These are phyloP conservation scores for Drosophila rubida DNA, from an alignment of 2,888 invertebrate genomes.

Conservation along the genomic window DNA sequence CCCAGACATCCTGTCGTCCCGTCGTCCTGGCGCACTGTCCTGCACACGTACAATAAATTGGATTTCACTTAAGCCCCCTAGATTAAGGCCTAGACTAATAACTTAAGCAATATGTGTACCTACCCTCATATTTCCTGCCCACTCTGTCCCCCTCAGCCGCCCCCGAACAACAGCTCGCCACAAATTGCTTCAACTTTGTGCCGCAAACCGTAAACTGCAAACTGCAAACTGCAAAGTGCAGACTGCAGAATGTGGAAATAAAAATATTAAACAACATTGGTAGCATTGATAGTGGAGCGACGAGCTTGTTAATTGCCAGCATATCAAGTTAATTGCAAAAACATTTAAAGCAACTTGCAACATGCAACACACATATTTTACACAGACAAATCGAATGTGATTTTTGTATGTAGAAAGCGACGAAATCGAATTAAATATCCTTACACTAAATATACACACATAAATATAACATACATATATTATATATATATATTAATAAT, in stretches of 20 bases:
- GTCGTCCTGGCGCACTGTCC: constrained; percentile 13
- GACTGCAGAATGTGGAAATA: constrained; percentile 1
- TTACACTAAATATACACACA: constrained; percentile 6
- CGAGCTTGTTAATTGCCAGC: constrained; percentile 45
- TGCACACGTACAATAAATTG: constrained; percentile 74
- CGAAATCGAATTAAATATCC: constrained; percentile 26
- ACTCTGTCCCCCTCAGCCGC: neutral
- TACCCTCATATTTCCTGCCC: neutral
- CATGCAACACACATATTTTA: constrained; percentile 6
- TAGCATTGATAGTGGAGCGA: constrained; percentile 11
- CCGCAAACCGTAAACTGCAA: constrained; percentile 3
- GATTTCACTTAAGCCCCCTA: constrained; percentile 68
- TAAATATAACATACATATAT: neutral
- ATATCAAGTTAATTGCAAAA: constrained; percentile 27
- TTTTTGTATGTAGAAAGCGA: constrained; percentile 63
- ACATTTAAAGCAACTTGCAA: constrained; percentile 11
- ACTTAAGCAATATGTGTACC: constrained; percentile 49
- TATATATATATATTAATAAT: constrained; percentile 11
- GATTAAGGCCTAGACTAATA: constrained; percentile 74
- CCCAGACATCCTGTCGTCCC: constrained; percentile 1
- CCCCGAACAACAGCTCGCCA: constrained; percentile 56
- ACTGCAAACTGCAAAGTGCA: constrained; percentile 2
- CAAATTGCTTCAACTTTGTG: constrained; percentile 25
- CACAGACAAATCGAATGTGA: constrained; percentile 59
- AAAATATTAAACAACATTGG: constrained; percentile 6